Evolutionary conservation across 1,140 invertebrate genomes (phyloP), one percentile per base, ranked within the genome.

Genomic region (Zaprionus africanus): DNA sequence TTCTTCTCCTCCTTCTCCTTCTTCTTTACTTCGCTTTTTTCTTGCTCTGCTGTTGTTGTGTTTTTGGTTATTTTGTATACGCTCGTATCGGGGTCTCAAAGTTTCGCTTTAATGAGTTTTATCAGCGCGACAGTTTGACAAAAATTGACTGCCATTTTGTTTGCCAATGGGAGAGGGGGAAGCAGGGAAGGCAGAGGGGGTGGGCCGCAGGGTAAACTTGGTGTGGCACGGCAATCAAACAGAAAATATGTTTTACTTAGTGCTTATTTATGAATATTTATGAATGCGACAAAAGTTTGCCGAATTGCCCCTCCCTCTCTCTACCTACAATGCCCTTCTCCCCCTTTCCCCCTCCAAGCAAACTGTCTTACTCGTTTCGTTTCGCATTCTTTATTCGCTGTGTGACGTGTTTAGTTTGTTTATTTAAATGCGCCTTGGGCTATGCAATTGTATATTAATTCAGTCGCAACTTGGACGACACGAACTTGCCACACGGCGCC

Each of bases 391-490:
- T 28, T 24, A 36, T 26, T 12, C 38, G 28, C 60, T 46, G 28
- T 67, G 74, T 58, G 63, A 80, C 75, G 78, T 78, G 78, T 78
- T 81, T 78, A 65, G 70, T 81, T 80, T 83, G 80, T 83, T 88
- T 82, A 90, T 90, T 90, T 90, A 90, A 90, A 91, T 91, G 78
- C 78, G 82, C 87, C 87, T 87, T 79, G 65, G 83, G 86, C 80
- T 81, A 77, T 91, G 87, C 86, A 90, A 90, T 91, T 87, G 82
- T 91, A 91, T 90, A 90, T 90, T 91, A 90, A 90, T 91, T 83
- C 82, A 78, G 76, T 67, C 71, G 63, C 65, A 80, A 77, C 73
- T 79, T 79, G 59, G 56, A 66, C 69, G 73, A 71, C 67, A 63
- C 24, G 46, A 64, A 62, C 41, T 46, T 66, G 31, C 22, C 38